These are phyloP conservation scores for Eueremaeus valkanovi DNA, from an alignment of 2,888 invertebrate species.

Conservation along the genomic window DNA sequence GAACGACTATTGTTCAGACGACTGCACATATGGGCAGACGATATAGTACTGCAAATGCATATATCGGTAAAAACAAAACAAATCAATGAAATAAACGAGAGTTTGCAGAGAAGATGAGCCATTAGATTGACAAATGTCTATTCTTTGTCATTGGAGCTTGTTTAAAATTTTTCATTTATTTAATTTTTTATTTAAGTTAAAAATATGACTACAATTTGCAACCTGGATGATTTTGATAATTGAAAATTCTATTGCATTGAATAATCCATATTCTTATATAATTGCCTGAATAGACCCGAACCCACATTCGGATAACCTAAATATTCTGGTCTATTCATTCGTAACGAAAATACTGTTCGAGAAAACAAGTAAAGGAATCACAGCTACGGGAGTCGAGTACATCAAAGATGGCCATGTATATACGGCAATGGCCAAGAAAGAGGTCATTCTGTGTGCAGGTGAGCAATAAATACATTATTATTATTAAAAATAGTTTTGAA, in stretches of 20 bases:
- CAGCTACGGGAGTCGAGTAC: slow-evolving; percentile 1
- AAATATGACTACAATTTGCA: too few relatives aligned
- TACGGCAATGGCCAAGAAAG: background rate
- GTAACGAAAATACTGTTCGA: background rate
- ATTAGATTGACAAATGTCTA: too few relatives aligned
- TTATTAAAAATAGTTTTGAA: background rate
- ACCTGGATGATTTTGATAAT: too few relatives aligned
- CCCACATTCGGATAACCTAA: too few relatives aligned
- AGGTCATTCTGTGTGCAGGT: slow-evolving; percentile 9
- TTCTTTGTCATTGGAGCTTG: too few relatives aligned
- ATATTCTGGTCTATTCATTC: slow-evolving; percentile 12
- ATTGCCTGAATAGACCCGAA: too few relatives aligned
- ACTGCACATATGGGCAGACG: background rate
- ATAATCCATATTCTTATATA: too few relatives aligned
- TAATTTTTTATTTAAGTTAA: background rate
- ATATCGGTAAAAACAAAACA: too few relatives aligned
- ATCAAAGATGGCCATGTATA: background rate
- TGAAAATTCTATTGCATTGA: too few relatives aligned
- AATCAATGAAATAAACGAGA: too few relatives aligned
- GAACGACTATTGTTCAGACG: background rate
- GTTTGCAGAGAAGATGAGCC: too few relatives aligned
- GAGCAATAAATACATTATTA: background rate
- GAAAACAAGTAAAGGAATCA: background rate
- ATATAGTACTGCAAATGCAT: slow-evolving; percentile 3
- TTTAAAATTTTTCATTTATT: background rate